Conservation (phyloP, 2,797 vertebrate genomes). For the Coranthus polyacanthus region DNA sequence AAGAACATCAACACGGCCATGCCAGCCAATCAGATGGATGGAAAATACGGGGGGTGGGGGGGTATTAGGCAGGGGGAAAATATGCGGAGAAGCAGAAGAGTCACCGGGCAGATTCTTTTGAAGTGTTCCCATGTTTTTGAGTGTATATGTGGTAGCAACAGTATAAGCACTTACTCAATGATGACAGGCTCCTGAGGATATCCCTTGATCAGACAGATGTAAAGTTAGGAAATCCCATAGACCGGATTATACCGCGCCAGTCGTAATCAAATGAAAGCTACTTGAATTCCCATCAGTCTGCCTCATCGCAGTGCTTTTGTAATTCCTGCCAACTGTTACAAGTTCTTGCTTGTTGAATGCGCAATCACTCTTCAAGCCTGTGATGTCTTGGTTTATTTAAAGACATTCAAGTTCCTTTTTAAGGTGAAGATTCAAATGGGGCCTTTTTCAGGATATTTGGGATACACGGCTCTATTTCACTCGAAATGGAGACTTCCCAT, state of each 20-base stretch:
- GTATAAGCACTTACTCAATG: constrained; percentile 17
- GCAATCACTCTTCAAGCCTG: constrained; percentile 15
- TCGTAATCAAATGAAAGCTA: constrained; percentile 41
- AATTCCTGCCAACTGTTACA: constrained; percentile 43
- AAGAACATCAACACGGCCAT: constrained; percentile 58
- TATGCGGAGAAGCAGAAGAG: constrained; percentile 3
- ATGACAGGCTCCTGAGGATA: constrained; percentile 32
- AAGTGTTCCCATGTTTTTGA: constrained; percentile 3
- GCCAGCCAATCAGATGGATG: constrained; percentile 61
- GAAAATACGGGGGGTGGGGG: too few species aligned
- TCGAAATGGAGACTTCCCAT: constrained; percentile 35
- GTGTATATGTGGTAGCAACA: not conserved
- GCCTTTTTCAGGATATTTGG: not conserved
- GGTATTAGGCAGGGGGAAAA: constrained; percentile 33
- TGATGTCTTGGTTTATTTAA: constrained; percentile 22
- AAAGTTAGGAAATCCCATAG: constrained; percentile 41
- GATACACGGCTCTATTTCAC: not conserved
- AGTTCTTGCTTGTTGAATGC: constrained; percentile 32
- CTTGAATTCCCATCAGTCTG: constrained; percentile 23
- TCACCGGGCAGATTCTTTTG: constrained; percentile 4
- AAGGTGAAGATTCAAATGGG: not conserved
- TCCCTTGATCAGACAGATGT: constrained; percentile 48
- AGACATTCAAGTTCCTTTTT: not conserved
- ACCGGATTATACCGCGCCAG: constrained; percentile 28
- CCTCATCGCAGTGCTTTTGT: constrained; percentile 26